Conservation (phyloP, 1,140 invertebrate species). For the Pararge aegeria region DNA sequence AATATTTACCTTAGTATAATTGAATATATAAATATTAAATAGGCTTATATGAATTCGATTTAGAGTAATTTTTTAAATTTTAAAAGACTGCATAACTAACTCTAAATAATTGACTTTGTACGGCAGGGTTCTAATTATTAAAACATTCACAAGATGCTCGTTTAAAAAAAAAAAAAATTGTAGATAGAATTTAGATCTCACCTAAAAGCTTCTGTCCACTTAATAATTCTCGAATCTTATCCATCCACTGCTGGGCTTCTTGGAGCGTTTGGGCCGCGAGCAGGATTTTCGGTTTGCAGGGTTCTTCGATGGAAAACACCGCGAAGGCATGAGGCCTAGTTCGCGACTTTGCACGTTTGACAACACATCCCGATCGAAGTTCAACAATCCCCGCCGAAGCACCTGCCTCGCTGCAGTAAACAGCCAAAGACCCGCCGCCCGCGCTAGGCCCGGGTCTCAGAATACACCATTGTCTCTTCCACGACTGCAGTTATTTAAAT, state of each 20-base stretch:
- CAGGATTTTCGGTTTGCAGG: conserved; percentile 58
- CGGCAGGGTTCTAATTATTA: too few relatives aligned
- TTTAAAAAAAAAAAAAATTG: conserved; percentile 27
- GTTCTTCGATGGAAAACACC: conserved; percentile 58
- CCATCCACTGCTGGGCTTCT: conserved; percentile 68
- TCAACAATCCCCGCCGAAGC: conserved; percentile 61
- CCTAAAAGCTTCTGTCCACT: conserved; percentile 53
- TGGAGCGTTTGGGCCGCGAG: conserved; percentile 54
- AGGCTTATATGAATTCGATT: too few relatives aligned
- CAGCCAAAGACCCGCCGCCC: conserved; percentile 60
- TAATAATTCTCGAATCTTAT: conserved; percentile 59
- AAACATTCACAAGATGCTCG: too few relatives aligned
- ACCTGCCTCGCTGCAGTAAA: conserved; percentile 68
- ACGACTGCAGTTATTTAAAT: conserved; percentile 44
- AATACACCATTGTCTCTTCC: conserved; percentile 75
- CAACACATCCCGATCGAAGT: conserved; percentile 53
- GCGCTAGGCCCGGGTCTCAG: conserved; percentile 57
- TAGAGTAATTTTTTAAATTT: too few relatives aligned
- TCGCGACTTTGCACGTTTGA: conserved; percentile 63
- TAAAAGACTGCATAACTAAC: too few relatives aligned
- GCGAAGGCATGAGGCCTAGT: conserved; percentile 64
- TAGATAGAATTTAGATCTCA: conserved; percentile 50
- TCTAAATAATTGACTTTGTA: too few relatives aligned
- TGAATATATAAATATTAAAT: too few relatives aligned
- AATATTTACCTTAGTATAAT: too few relatives aligned